A percentile compares a stretch with the other conserved stretches of the same genome.
Evolutionary conservation across 2,888 invertebrate species (phyloP).

Genomic region (Parapristionchus giblindavisi): DNA sequence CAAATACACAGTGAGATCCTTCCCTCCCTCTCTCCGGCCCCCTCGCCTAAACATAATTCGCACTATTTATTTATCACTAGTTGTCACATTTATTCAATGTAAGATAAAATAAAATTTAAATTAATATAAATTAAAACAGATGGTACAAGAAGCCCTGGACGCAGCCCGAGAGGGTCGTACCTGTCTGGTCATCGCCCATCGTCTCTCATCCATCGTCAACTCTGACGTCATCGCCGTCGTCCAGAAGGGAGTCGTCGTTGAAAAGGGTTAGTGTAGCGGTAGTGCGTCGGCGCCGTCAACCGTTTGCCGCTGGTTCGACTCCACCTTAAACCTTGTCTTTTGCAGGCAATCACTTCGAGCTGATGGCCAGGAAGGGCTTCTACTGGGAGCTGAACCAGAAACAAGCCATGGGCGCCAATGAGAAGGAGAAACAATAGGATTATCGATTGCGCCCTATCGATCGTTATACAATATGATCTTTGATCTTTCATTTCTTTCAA

Average conservation of each 20-base stretch:
- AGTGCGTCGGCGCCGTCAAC: not conserved
- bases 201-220: slow-evolving; percentile 73
- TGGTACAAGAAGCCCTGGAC: slow-evolving; percentile 86
- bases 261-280: slow-evolving; percentile 73
- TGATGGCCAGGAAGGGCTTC: slow-evolving; percentile 51
- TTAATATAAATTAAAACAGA: no score
- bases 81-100: no score
- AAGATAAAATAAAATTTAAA: not conserved
- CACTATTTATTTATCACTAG: no score
- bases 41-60: no score
- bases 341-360: slow-evolving; percentile 58
- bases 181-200: slow-evolving; percentile 72
- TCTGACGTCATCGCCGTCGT: slow-evolving; percentile 60
- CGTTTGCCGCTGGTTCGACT: not conserved
- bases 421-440: no score
- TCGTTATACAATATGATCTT: no score
- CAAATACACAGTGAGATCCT: no score
- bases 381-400: slow-evolving; percentile 57
- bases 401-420: slow-evolving; percentile 43
- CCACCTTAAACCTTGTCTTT: slow-evolving; percentile 44
- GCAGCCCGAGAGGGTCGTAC: slow-evolving; percentile 71
- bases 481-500: no score
- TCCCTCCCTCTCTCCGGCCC: no score
- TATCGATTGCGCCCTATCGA: no score
- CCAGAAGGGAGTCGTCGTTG: slow-evolving; percentile 71